These are phyloP conservation scores for Myrmecobius fasciatus DNA, from an alignment of 2,113 vertebrate genomes.

Conservation along the genomic window DNA sequence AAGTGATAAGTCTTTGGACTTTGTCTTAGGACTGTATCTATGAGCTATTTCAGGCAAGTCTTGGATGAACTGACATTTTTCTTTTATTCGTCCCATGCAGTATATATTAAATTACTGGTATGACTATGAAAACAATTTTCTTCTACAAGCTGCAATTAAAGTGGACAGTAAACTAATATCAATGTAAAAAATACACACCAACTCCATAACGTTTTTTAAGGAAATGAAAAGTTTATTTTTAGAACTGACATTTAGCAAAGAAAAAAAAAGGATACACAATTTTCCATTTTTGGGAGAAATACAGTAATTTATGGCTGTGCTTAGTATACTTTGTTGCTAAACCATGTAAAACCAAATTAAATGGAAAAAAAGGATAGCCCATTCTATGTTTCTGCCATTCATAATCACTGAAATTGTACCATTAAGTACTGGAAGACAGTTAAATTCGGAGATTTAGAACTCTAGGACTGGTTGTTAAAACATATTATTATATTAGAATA, in stretches of 20 bases:
- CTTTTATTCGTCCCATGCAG: constrained; percentile 16
- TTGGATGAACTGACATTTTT: constrained; percentile 31
- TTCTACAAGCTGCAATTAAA: constrained; percentile 42
- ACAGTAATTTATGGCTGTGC: constrained; percentile 82
- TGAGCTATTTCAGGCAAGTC: constrained; percentile 21
- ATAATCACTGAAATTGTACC: constrained; percentile 76
- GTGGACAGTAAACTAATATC: neutral
- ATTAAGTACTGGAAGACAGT: constrained; percentile 80
- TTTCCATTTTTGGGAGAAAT: constrained; percentile 83
- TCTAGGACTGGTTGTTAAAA: constrained; percentile 62
- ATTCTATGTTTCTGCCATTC: constrained; percentile 75
- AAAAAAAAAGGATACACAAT: constrained; percentile 77
- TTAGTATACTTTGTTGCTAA: constrained; percentile 79
- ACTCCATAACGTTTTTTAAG: constrained; percentile 69
- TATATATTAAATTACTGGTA: constrained; percentile 26
- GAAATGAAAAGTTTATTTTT: constrained; percentile 86
- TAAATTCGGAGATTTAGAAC: constrained; percentile 78
- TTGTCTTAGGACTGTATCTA: constrained; percentile 17
- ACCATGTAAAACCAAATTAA: constrained; percentile 80
- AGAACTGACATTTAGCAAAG: constrained; percentile 83
- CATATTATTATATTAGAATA: constrained; percentile 60
- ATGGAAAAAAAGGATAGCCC: constrained; percentile 76
- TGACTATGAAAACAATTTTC: constrained; percentile 14
- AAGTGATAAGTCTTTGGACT: neutral
- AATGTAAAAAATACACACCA: constrained; percentile 49